These are phyloP conservation scores for Drosophila ananassae DNA, from an alignment of 1,140 invertebrate genomes.

Conservation along the genomic window DNA sequence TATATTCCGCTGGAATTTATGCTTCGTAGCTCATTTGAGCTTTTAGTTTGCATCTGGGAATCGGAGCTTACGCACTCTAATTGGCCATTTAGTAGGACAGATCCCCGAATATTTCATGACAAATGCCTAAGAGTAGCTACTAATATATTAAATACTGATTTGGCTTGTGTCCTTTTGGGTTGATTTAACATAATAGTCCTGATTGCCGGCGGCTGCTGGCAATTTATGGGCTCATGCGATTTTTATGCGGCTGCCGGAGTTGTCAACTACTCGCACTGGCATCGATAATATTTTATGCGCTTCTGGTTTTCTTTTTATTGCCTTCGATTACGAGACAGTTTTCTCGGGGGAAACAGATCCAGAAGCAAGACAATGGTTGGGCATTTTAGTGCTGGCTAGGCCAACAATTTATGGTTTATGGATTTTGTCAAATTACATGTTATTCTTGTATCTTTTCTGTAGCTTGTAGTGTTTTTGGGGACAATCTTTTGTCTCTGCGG, in stretches of 20 bases:
- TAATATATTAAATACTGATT: slow-evolving; percentile 47
- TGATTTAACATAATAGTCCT: slow-evolving; percentile 63
- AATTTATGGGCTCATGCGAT: slow-evolving; percentile 67
- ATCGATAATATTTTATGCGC: slow-evolving; percentile 79
- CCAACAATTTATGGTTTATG: slow-evolving; percentile 77
- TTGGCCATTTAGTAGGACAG: slow-evolving; percentile 33
- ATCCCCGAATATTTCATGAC: slow-evolving; percentile 34
- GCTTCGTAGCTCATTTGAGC: slow-evolving; percentile 22
- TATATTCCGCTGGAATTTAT: slow-evolving; percentile 21
- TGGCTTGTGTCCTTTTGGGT: slow-evolving; percentile 29
- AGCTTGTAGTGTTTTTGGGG: slow-evolving; percentile 8
- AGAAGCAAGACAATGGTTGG: slow-evolving; percentile 51
- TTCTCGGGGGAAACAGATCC: slow-evolving; percentile 46
- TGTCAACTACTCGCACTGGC: slow-evolving; percentile 44
- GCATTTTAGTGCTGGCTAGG: slow-evolving; percentile 63
- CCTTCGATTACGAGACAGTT: slow-evolving; percentile 61
- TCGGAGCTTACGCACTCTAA: slow-evolving; percentile 31
- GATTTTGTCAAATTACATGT: slow-evolving; percentile 78
- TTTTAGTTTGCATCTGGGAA: neutral
- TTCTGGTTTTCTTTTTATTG: slow-evolving; percentile 64
- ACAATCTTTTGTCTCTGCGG: slow-evolving; percentile 68
- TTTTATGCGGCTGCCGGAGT: slow-evolving; percentile 55
- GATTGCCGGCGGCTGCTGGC: slow-evolving; percentile 57
- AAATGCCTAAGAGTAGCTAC: slow-evolving; percentile 58
- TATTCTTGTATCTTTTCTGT: slow-evolving; percentile 21